Conservation (phyloP, 1,140 invertebrate genomes). For the Musca vetustissima region DNA sequence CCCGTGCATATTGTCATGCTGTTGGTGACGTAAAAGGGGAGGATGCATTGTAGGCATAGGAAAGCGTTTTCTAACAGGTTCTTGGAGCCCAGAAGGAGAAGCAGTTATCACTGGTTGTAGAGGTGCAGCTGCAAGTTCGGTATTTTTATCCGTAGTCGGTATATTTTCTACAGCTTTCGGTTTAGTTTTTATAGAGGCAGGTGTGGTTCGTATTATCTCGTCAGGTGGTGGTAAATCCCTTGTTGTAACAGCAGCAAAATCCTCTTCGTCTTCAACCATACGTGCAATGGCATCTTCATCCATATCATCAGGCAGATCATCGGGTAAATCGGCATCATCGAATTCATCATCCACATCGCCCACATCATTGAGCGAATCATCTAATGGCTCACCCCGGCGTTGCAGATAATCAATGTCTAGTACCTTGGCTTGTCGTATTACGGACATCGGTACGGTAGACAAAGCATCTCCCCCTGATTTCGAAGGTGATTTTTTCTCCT, state of each 20-base stretch:
- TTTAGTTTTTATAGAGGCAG: constrained; percentile 6
- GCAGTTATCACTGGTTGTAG: constrained; percentile 25
- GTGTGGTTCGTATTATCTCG: constrained; percentile 60
- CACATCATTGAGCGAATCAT: constrained; percentile 35
- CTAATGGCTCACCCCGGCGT: constrained; percentile 49
- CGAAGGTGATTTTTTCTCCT: constrained; percentile 42
- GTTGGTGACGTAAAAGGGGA: constrained; percentile 48
- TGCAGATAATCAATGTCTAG: constrained; percentile 53
- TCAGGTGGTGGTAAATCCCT: constrained; percentile 61
- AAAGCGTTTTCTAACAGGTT: constrained; percentile 54
- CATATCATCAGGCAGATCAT: constrained; percentile 56
- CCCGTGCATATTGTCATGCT: constrained; percentile 33
- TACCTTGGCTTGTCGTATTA: constrained; percentile 55
- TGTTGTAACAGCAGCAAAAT: constrained; percentile 59
- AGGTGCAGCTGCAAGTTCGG: neutral
- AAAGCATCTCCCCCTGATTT: constrained; percentile 41
- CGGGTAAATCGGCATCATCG: constrained; percentile 47
- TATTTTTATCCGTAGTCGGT: neutral
- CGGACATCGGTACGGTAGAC: constrained; percentile 50
- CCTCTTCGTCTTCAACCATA: constrained; percentile 65
- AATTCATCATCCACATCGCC: constrained; percentile 47
- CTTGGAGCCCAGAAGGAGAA: constrained; percentile 42
- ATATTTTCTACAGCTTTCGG: constrained; percentile 16
- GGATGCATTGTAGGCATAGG: constrained; percentile 54
- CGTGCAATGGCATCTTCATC: constrained; percentile 61